phyloP scores from a whole-genome alignment of 2,797 vertebrate genomes.

The Falco columbarius region DNA sequence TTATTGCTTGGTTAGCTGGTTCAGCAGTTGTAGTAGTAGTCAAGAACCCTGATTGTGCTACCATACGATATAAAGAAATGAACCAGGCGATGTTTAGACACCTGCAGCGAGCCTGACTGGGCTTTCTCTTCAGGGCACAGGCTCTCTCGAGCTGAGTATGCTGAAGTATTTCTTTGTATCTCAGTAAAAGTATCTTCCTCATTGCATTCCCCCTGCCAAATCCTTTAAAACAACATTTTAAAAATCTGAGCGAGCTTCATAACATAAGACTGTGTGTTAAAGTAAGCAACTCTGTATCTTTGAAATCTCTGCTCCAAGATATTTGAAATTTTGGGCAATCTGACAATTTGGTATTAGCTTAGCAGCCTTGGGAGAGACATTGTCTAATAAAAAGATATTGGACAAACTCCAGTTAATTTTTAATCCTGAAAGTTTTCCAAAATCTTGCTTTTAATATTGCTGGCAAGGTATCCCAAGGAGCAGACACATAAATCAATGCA shows the following conservation, averaged over 20 bases:
- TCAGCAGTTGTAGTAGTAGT: background rate
- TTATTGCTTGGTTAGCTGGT: background rate
- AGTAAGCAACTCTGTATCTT: background rate
- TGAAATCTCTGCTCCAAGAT: background rate
- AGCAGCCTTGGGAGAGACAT: conserved; percentile 56
- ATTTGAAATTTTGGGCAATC: conserved; percentile 39
- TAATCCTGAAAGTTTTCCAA: conserved; percentile 73
- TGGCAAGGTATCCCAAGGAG: conserved; percentile 38
- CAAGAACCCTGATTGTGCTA: background rate
- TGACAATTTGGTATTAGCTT: conserved; percentile 61
- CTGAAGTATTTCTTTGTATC: background rate
- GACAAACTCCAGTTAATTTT: conserved; percentile 69
- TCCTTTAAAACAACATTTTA: background rate
- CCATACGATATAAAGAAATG: background rate
- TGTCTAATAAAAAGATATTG: conserved; percentile 59
- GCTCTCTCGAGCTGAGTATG: background rate
- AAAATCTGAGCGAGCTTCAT: background rate
- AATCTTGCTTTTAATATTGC: conserved; percentile 63
- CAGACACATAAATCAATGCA: conserved; percentile 53
- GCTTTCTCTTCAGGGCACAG: background rate
- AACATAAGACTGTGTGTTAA: background rate
- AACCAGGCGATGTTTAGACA: background rate
- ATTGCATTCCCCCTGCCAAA: background rate
- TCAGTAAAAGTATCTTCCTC: background rate
- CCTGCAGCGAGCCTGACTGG: background rate